Conservation (phyloP, 2,797 vertebrate species). For the Salmo trutta region DNA sequence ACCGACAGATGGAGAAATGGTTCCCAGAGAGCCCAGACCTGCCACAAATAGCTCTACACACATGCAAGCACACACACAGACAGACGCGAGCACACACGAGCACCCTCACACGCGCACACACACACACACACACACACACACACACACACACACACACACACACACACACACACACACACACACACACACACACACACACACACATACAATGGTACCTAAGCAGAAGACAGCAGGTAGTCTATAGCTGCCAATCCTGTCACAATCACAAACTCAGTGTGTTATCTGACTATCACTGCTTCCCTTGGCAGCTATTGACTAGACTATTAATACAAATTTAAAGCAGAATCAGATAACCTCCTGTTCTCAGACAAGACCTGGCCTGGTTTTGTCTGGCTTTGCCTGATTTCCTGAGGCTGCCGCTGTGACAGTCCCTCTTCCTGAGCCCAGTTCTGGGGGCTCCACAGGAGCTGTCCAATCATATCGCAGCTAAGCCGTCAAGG, state of each 20-base stretch:
- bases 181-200: conserved; percentile 2
- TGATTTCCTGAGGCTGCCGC: conserved; percentile 25
- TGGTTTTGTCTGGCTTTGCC: conserved; percentile 22
- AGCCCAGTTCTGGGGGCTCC: conserved; percentile 37
- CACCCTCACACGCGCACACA: conserved; percentile 38
- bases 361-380: conserved; percentile 9
- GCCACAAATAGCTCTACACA: conserved; percentile 72
- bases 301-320: background rate
- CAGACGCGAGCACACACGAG: too few relatives aligned
- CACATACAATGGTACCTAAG: conserved; percentile 4
- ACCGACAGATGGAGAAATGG: conserved; percentile 75
- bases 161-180: conserved; percentile 24
- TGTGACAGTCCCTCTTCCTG: conserved; percentile 21
- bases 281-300: background rate
- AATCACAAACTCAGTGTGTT: background rate
- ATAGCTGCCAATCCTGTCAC: background rate
- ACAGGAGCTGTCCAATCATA: conserved; percentile 48
- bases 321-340: background rate
- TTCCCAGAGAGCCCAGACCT: conserved; percentile 70
- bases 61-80: conserved; percentile 27
- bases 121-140: conserved; percentile 19
- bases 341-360: background rate
- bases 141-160: conserved; percentile 1
- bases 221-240: background rate
- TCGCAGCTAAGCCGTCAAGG: conserved; percentile 43